phyloP scores from a whole-genome alignment of 2,797 vertebrate genomes.

The Lepilemur ruficaudatus region DNA sequence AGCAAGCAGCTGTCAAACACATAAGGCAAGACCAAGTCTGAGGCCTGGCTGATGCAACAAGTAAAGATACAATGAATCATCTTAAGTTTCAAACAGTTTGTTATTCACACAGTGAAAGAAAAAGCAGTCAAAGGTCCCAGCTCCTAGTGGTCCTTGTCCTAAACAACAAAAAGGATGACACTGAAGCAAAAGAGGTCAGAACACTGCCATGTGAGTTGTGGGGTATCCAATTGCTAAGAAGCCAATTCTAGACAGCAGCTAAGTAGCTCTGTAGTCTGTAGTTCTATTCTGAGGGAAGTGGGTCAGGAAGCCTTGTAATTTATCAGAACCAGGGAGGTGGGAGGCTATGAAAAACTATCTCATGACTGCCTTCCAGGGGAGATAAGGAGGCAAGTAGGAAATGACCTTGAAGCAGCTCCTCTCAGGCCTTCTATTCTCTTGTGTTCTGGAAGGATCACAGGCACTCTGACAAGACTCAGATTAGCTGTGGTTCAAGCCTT shows the following conservation, averaged over 20 bases:
- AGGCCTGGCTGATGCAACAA: neutral
- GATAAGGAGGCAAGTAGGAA: neutral
- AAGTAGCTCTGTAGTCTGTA: neutral
- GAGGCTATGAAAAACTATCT: neutral
- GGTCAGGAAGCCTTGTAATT: neutral
- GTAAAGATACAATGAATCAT: conserved; percentile 33
- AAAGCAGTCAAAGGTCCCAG: neutral
- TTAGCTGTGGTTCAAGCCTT: neutral
- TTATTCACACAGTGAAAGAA: conserved; percentile 28
- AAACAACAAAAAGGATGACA: neutral
- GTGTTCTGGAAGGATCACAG: neutral
- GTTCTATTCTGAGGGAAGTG: conserved; percentile 2
- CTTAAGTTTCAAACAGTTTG: conserved; percentile 8
- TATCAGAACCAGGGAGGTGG: neutral
- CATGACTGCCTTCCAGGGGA: neutral
- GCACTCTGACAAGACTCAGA: neutral
- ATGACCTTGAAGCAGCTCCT: neutral
- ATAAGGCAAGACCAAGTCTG: neutral
- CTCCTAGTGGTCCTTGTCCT: neutral
- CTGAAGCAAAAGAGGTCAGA: neutral
- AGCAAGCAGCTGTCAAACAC: conserved; percentile 11
- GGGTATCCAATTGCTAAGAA: neutral
- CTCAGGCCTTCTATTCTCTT: neutral
- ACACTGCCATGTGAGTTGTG: neutral
- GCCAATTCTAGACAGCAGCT: neutral